A percentile compares a stretch with the other conserved stretches of the same genome.
phyloP scores from a whole-genome alignment of 2,888 invertebrate genomes.

The Tipula lateralis region DNA sequence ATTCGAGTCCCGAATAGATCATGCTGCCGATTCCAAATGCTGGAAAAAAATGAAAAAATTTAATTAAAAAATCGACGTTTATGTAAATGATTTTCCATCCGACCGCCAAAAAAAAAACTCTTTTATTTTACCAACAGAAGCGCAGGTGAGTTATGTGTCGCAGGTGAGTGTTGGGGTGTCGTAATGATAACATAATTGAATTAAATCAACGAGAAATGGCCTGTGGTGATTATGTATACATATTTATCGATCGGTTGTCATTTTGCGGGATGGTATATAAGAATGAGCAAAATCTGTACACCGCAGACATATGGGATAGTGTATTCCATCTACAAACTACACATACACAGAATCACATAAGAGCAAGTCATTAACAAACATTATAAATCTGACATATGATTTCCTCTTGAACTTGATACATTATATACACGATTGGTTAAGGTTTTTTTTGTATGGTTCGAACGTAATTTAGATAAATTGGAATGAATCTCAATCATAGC shows the following conservation, averaged over 20 bases:
- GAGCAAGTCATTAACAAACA: not conserved
- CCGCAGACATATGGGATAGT: not conserved
- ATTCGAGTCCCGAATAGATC: slow-evolving; percentile 93
- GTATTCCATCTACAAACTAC: not conserved
- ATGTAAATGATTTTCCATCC: not conserved
- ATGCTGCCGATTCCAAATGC: slow-evolving; percentile 96
- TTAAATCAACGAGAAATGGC: not conserved
- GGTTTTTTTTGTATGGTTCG: not conserved
- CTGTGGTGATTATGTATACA: not conserved
- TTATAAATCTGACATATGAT: slow-evolving; percentile 3
- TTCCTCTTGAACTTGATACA: slow-evolving; percentile 19
- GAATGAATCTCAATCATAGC: not conserved
- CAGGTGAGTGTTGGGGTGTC: not conserved
- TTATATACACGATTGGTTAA: not conserved
- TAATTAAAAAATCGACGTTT: slow-evolving; percentile 4
- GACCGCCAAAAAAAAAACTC: not conserved
- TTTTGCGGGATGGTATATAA: not conserved
- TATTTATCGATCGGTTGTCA: not conserved
- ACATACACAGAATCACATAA: slow-evolving; percentile 2
- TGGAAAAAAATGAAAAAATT: slow-evolving; percentile 46
- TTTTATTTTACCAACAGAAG: not conserved
- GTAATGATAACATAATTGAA: not conserved
- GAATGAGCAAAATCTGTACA: not conserved
- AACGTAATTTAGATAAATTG: not conserved
- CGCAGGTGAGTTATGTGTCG: not conserved